Evolutionary conservation across 2,888 invertebrate genomes (phyloP).

Genomic region (Baronia brevicornis): DNA sequence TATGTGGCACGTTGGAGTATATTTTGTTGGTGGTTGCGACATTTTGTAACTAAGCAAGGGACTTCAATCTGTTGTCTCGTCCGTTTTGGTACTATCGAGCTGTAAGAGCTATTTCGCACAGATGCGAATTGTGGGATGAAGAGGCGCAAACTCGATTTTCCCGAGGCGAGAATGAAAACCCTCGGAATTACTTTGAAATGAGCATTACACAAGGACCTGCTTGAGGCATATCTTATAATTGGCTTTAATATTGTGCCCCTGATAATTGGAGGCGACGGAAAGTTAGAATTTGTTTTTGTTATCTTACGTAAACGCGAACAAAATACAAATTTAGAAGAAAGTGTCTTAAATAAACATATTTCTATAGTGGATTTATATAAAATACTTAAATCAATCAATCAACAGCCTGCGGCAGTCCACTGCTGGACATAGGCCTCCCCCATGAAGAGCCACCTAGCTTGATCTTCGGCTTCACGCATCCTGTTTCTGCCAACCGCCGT

Average conservation of each 20-base stretch:
- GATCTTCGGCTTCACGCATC: too few species aligned
- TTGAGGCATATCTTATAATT: slow-evolving; percentile 1
- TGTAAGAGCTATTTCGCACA: slow-evolving; percentile 61
- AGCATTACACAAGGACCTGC: slow-evolving; percentile 19
- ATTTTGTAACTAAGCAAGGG: slow-evolving; percentile 33
- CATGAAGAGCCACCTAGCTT: too few species aligned
- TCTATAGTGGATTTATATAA: too few species aligned
- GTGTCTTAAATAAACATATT: too few species aligned
- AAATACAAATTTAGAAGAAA: too few species aligned
- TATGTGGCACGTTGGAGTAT: slow-evolving; percentile 17
- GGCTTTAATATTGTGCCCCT: slow-evolving; percentile 1
- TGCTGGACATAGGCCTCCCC: too few species aligned
- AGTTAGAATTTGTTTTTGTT: slow-evolving; percentile 2
- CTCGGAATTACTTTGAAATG: slow-evolving; percentile 22
- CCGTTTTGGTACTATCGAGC: slow-evolving; percentile 53
- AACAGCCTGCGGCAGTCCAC: too few species aligned
- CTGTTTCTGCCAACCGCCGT: too few species aligned
- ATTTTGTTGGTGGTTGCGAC: slow-evolving; percentile 37
- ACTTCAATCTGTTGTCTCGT: slow-evolving; percentile 68
- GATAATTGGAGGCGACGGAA: not conserved
- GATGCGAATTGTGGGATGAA: slow-evolving; percentile 53
- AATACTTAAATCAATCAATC: too few species aligned
- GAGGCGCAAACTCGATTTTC: slow-evolving; percentile 57
- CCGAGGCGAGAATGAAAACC: slow-evolving; percentile 52
- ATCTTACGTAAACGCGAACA: slow-evolving; percentile 6